Conservation (phyloP, 1,140 invertebrate genomes). For the Ceratina japonica region DNA sequence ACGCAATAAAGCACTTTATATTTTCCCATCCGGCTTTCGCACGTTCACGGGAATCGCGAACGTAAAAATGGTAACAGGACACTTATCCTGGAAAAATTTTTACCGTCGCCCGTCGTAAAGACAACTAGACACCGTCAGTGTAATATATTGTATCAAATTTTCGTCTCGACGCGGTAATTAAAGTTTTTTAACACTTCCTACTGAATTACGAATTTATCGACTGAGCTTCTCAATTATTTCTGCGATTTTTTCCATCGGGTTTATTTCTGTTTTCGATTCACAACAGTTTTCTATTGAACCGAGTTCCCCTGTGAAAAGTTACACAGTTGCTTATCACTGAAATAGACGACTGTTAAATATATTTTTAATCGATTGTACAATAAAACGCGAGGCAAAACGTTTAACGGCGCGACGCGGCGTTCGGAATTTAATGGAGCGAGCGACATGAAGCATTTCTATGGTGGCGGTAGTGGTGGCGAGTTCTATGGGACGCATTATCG, state of each 20-base stretch:
- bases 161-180: not conserved
- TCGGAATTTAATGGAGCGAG: constrained; percentile 34
- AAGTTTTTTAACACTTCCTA: not conserved
- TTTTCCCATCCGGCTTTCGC: constrained; percentile 35
- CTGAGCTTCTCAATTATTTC: too few relatives aligned
- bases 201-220: too few relatives aligned
- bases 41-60: constrained; percentile 24
- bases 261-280: too few relatives aligned
- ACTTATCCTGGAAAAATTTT: constrained; percentile 14
- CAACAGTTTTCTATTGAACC: too few relatives aligned
- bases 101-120: not conserved
- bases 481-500: constrained; percentile 45
- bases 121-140: not conserved
- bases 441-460: constrained; percentile 40
- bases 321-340: too few relatives aligned
- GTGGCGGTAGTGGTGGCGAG: not conserved
- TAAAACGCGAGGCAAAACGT: constrained; percentile 20
- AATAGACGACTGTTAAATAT: not conserved
- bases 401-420: not conserved
- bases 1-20: constrained; percentile 66
- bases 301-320: too few relatives aligned
- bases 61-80: constrained; percentile 41
- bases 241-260: too few relatives aligned
- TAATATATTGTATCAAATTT: not conserved
- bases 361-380: constrained; percentile 40